phyloP scores from a whole-genome alignment of 2,113 vertebrate genomes.

The Etia nguti region DNA sequence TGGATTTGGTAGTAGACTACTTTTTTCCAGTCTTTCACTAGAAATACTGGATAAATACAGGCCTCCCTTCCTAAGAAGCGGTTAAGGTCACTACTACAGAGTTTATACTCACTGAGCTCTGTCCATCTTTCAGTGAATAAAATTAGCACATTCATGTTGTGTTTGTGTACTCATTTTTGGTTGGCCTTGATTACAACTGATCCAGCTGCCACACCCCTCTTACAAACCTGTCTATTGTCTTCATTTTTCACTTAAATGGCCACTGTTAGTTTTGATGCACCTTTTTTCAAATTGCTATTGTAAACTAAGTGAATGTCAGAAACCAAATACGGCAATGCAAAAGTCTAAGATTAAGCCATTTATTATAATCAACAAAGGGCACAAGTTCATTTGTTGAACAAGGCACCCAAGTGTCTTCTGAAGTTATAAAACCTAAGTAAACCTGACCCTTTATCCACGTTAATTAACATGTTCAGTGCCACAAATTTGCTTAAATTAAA shows the following conservation, averaged over 20 bases:
- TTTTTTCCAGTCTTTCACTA: not conserved
- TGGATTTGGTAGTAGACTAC: not conserved
- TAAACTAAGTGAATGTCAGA: not conserved
- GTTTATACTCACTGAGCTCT: not conserved
- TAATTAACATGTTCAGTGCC: accelerated
- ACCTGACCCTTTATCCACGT: not conserved
- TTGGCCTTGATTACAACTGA: not conserved
- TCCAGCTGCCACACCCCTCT: not conserved
- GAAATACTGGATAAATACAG: not conserved
- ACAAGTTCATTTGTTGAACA: not conserved
- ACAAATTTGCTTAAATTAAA: not conserved
- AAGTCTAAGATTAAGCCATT: not conserved
- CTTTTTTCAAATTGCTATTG: not conserved
- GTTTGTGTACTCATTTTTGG: not conserved
- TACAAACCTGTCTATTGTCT: not conserved
- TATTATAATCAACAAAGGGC: not conserved
- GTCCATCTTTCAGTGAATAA: not conserved
- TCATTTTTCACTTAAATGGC: not conserved
- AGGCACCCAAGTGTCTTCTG: not conserved
- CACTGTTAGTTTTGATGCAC: not conserved
- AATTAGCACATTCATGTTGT: not conserved
- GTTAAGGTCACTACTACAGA: not conserved
- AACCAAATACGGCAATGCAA: not conserved
- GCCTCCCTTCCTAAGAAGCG: not conserved
- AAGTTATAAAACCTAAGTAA: not conserved